Evolutionary conservation across 2,113 vertebrate genomes (phyloP).

Genomic region (Mungos mungo): DNA sequence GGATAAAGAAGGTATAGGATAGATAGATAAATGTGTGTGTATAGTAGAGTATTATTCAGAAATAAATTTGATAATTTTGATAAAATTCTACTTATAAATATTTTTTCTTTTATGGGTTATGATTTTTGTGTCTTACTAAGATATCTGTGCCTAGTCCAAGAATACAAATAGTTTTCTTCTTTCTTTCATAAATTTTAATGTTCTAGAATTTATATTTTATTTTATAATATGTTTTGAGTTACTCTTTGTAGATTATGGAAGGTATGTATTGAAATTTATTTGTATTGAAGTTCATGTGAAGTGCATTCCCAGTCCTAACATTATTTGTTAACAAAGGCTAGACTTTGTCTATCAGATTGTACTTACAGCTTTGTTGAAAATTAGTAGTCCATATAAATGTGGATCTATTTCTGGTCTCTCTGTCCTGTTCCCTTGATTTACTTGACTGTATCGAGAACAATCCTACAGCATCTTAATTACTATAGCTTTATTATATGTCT

Average conservation of each 20-base stretch:
- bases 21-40: neutral
- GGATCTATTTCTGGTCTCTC: neutral
- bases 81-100: neutral
- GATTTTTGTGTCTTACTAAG: neutral
- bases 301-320: neutral
- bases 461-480: neutral
- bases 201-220: neutral
- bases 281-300: neutral
- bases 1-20: neutral
- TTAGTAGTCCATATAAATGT: neutral
- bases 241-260: neutral
- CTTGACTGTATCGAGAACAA: neutral
- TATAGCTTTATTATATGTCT: neutral
- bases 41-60: neutral
- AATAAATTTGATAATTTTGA: neutral
- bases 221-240: neutral
- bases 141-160: neutral
- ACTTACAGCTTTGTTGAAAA: neutral
- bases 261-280: neutral
- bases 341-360: neutral
- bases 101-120: neutral
- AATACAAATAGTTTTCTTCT: neutral
- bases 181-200: neutral
- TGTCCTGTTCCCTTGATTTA: neutral
- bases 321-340: neutral